Base-by-base conservation (phyloP, 2,113 vertebrate species). In the Abramis brama region DNA sequence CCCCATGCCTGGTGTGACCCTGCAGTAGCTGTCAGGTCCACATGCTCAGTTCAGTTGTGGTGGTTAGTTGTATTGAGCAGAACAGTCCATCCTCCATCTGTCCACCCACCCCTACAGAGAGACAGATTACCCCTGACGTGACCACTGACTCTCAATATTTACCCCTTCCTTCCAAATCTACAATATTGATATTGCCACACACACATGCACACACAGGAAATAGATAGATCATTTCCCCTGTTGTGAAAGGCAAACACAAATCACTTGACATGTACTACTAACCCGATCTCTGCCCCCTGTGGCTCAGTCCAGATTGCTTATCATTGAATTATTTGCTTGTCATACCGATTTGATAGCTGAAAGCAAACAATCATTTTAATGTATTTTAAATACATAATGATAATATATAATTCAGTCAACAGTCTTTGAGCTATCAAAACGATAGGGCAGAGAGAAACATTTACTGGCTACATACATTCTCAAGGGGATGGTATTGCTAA, bases 11-110 rank as follows among this genome's bases (percentile, higher is more conserved):
- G 17, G 15, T 0, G 57, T 50, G 76, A 75, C 68, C 76, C 62
- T 57, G 52, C 68, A 79, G 47, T 77, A 79, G 47, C 85, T 81
- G 60, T 17, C 70, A 30, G 62, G 47, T 71, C 50, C 55, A 17
- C 6, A 55, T 70, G 52, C 66, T 81, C 80, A 66, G 64, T 83
- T 81, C 80, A 66, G 64, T 83, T 33, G 82, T 85, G 76, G 27
- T 21, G 79, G 21, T 77, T 78, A 64, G 47, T 78, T 83, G 55
- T 66, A 85, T 78, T 82, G 36, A 82, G 68, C 71, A 79, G 45
- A 81, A 36, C 33, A 23, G 74, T 80, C 80, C 52, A 79, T 82
- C 85, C 83, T 85, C 77, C 85, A 85, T 90, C 78, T 88, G 85
- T 79, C 77, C 84, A 77, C 60, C 73, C 45, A 36, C 71, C 64